Conservation (phyloP, 2,797 vertebrate species). For the Sebastes glaucus region DNA sequence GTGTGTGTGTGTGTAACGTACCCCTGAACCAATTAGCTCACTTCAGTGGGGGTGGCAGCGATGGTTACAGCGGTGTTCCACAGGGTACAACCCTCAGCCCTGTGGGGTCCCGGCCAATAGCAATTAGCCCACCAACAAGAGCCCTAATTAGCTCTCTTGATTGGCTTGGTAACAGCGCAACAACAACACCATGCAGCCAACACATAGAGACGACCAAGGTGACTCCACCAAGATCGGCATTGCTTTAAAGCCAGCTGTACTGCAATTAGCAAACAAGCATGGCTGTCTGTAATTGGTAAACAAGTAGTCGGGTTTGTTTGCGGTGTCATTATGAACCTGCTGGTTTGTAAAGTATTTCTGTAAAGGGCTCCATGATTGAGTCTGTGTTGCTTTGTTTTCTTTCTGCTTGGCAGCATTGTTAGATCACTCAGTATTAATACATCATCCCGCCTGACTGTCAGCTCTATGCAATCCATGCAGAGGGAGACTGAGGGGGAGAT, state of each 20-base stretch:
- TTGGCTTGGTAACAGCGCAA: conserved; percentile 71
- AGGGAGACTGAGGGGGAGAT: neutral
- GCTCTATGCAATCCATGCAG: conserved; percentile 11
- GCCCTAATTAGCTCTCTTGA: conserved; percentile 83
- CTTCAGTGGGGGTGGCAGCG: conserved; percentile 37
- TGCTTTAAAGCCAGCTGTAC: conserved; percentile 55
- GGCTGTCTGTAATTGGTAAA: conserved; percentile 66
- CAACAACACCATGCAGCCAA: conserved; percentile 51
- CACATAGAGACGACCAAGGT: conserved; percentile 54
- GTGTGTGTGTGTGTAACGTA: conserved; percentile 4
- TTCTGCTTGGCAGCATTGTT: conserved; percentile 20
- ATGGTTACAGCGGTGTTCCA: conserved; percentile 57
- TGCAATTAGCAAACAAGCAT: conserved; percentile 65
- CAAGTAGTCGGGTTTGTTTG: conserved; percentile 62
- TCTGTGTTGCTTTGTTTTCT: conserved; percentile 37
- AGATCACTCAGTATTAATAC: conserved; percentile 34
- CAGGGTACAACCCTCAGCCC: conserved; percentile 66
- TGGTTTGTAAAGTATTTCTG: conserved; percentile 50
- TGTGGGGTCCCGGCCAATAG: conserved; percentile 78
- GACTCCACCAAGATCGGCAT: conserved; percentile 24
- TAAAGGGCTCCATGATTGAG: conserved; percentile 28
- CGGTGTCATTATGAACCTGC: conserved; percentile 50
- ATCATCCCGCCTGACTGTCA: conserved; percentile 14
- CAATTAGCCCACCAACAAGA: conserved; percentile 81
- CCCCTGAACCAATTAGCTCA: conserved; percentile 76